Conservation (phyloP, 2,113 vertebrate genomes). For the Solea solea region DNA sequence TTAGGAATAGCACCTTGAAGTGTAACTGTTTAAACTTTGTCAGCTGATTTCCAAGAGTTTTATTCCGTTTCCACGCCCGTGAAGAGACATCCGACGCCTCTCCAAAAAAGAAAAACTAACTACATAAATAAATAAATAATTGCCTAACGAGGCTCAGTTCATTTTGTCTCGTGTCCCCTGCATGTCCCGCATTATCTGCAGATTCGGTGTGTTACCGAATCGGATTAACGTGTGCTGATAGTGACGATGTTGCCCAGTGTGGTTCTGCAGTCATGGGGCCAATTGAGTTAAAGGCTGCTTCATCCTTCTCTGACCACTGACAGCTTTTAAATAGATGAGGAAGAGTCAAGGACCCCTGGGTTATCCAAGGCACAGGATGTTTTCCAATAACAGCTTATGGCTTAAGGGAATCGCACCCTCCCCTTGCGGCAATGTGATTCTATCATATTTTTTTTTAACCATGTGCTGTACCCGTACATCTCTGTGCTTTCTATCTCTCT, state of each 20-base stretch:
- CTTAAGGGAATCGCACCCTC: slow-evolving; percentile 56
- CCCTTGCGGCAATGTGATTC: slow-evolving; percentile 68
- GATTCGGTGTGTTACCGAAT: slow-evolving; percentile 13
- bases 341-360: slow-evolving; percentile 50
- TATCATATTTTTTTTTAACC: slow-evolving; percentile 62
- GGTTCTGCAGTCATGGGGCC: slow-evolving; percentile 10
- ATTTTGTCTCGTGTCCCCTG: too few species aligned
- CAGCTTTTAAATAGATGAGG: slow-evolving; percentile 63
- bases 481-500: slow-evolving; percentile 28
- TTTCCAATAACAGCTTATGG: slow-evolving; percentile 74
- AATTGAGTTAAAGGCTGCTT: slow-evolving; percentile 30
- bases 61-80: neutral
- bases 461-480: slow-evolving; percentile 48
- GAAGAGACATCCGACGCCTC: neutral
- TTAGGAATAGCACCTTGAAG: neutral
- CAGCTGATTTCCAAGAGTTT: neutral
- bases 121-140: too few species aligned
- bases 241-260: slow-evolving; percentile 4
- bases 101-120: too few species aligned
- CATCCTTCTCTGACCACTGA: slow-evolving; percentile 47
- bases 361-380: slow-evolving; percentile 61
- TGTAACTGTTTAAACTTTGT: neutral
- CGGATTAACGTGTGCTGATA: slow-evolving; percentile 32
- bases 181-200: neutral
- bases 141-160: neutral